Evolutionary conservation across 2,888 invertebrate genomes (phyloP), one percentile per base, ranked within the genome.

Genomic region (Nymphalis urticae): DNA sequence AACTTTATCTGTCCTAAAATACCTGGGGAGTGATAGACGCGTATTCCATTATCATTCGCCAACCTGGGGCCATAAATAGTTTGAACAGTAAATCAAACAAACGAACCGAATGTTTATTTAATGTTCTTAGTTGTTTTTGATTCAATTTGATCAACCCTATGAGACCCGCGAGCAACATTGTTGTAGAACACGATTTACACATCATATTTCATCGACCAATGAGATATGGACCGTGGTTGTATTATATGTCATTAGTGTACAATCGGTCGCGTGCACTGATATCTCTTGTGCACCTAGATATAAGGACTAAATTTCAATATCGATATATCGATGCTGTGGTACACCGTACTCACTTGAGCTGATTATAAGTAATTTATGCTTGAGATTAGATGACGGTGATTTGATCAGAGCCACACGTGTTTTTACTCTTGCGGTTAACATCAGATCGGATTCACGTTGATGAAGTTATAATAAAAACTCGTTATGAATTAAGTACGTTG

Each of bases 181-280:
- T 77, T 76, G 74, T 74, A 61, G 61, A 61, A 62, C 72, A 68
- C 70, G 73, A 75, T 76, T 76, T 71, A 77, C 79, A 80, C 80
- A 74, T 88, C 84, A 82, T 87, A 85, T 82, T 80, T 88, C 85
- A 86, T 78, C 79, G 77, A 72, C 69, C 80, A 83, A 84, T 75
- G 73, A 73, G 75, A 68, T 71, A 68, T 70, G 66, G 75, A 66
- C 74, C 76, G 75, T 77, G 65, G 72, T 72, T 72, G 75, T 79
- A 82, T 83, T 81, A 79, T 81, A 78, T 80, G 78, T 84, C 82
- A 83, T 85, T 83, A 82, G 73, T 72, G 73, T 80, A 76, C 75
- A 76, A 53, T 54, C 60, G 36, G 50, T 61, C 50, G 48, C 48
- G 47, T 68, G 24, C 42, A 69, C 50, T 64, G 19, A 36, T 62